phyloP scores from a whole-genome alignment of 2,797 vertebrate species.

The Peromyscus attwateri region DNA sequence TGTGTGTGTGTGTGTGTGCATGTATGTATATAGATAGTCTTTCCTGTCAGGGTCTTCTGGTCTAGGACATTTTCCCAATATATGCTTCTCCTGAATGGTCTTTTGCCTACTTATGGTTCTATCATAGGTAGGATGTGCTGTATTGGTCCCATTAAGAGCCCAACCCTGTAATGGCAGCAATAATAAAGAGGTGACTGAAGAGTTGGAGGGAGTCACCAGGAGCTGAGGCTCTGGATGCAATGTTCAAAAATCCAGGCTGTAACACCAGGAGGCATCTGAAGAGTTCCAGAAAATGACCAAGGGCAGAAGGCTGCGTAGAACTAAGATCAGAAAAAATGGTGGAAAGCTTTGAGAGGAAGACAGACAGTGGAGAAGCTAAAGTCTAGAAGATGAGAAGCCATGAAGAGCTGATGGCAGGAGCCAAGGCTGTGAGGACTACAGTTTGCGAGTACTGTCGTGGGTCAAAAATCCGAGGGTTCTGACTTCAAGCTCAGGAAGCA shows the following conservation, averaged over 20 bases:
- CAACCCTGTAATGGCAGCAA: no score
- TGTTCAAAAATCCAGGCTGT: not conserved
- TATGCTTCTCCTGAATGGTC: not conserved
- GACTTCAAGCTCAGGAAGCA: no score
- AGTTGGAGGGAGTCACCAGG: not conserved
- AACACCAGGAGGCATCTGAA: not conserved
- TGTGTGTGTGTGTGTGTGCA: not conserved
- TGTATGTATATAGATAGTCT: not conserved
- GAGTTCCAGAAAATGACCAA: not conserved
- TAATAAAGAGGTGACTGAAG: not conserved
- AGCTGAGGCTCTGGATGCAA: not conserved
- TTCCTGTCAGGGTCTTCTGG: not conserved
- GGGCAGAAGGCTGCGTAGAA: no score
- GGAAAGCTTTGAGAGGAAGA: not conserved
- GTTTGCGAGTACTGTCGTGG: not conserved
- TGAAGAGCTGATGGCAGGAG: not conserved
- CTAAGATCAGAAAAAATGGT: not conserved
- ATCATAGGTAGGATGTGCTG: not conserved
- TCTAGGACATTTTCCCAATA: not conserved
- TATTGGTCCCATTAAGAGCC: not conserved
- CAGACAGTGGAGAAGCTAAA: not conserved
- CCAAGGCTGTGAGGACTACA: not conserved
- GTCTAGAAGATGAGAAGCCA: not conserved
- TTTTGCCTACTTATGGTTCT: not conserved
- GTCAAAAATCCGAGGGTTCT: not conserved